Conservation (phyloP, 2,113 vertebrate genomes). For the Campylorhamphus procurvoides region DNA sequence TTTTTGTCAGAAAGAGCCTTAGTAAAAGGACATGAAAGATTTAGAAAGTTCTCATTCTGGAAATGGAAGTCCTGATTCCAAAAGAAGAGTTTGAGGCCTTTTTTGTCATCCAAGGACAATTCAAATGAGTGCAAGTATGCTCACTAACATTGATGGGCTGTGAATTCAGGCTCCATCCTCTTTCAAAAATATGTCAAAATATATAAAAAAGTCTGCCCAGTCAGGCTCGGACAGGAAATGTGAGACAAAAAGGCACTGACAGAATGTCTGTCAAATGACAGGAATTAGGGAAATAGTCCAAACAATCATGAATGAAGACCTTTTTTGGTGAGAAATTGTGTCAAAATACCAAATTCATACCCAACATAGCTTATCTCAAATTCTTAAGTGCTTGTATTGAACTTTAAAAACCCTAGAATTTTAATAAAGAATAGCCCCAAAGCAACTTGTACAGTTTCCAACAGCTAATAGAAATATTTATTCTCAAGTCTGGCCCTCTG, state of each 20-base stretch:
- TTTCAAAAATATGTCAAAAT: conserved; percentile 4
- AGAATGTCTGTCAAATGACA: background rate
- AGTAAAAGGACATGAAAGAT: background rate
- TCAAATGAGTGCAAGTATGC: background rate
- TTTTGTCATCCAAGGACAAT: background rate
- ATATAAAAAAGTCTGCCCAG: background rate
- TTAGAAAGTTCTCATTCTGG: background rate
- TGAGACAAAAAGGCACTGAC: conserved; percentile 9
- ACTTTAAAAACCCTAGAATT: background rate
- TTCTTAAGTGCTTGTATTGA: background rate
- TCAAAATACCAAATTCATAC: background rate
- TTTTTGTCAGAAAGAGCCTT: background rate
- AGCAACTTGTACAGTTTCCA: background rate
- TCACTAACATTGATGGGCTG: background rate
- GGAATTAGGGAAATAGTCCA: background rate
- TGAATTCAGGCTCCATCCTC: background rate
- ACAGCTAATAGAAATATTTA: background rate
- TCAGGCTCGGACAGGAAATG: background rate
- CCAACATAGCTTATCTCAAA: background rate
- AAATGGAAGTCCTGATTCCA: background rate
- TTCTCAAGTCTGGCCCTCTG: background rate
- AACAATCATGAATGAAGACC: background rate
- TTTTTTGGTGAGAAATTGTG: background rate
- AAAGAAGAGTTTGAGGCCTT: background rate
- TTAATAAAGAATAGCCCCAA: background rate